These are phyloP conservation scores for Strigamia transsilvanica DNA, from an alignment of 2,888 invertebrate genomes.

Conservation along the genomic window DNA sequence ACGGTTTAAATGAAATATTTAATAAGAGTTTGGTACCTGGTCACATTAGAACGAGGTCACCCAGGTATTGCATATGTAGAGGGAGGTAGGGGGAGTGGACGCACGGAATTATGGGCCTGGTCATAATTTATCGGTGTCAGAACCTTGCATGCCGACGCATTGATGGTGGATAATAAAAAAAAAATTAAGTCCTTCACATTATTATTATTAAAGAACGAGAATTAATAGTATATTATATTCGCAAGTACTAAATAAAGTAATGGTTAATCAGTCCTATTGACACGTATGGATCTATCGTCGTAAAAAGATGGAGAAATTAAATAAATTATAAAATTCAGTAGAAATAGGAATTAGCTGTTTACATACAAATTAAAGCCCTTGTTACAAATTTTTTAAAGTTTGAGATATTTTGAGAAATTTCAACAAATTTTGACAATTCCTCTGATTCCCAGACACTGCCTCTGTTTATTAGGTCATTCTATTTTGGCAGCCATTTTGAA, in stretches of 20 bases:
- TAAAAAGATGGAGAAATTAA: too few relatives aligned
- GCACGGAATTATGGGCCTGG: slow-evolving; percentile 38
- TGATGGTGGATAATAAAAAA: slow-evolving; percentile 35
- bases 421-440: too few relatives aligned
- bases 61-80: slow-evolving; percentile 38
- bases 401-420: too few relatives aligned
- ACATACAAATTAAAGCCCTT: too few relatives aligned
- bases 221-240: background rate
- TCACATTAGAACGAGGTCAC: slow-evolving; percentile 38
- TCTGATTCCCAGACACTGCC: too few relatives aligned
- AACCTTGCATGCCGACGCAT: slow-evolving; percentile 38
- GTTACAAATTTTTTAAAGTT: too few relatives aligned
- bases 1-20: slow-evolving; percentile 20
- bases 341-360: too few relatives aligned
- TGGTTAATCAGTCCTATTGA: background rate
- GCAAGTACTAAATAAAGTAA: slow-evolving; percentile 12
- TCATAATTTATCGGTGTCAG: slow-evolving; percentile 38
- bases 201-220: slow-evolving; percentile 15
- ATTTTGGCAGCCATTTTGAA: too few relatives aligned
- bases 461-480: too few relatives aligned
- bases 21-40: slow-evolving; percentile 32
- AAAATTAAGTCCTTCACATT: slow-evolving; percentile 35
- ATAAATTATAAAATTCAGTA: too few relatives aligned
- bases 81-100: slow-evolving; percentile 33
- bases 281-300: background rate